Evolutionary conservation across 2,888 invertebrate species (phyloP).

Genomic region (Papilio gigon): DNA sequence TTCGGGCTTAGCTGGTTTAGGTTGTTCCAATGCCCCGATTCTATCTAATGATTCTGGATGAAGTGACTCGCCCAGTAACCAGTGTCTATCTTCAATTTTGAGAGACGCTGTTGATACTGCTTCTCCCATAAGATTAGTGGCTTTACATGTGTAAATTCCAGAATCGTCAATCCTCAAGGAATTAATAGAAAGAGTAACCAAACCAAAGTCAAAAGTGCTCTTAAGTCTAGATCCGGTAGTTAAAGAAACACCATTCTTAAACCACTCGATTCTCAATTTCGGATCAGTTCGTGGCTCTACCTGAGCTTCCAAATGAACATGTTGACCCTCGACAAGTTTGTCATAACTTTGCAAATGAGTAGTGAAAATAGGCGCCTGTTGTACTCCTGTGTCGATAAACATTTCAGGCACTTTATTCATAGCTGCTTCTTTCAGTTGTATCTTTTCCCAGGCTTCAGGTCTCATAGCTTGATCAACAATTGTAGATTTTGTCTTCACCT

Average conservation of each 20-base stretch:
- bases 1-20: constrained; percentile 85
- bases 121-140: constrained; percentile 95
- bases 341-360: constrained; percentile 94
- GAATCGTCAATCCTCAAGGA: constrained; percentile 94
- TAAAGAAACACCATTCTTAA: constrained; percentile 93
- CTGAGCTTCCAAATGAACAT: constrained; percentile 93
- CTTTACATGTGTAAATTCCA: constrained; percentile 97
- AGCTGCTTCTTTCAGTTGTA: constrained; percentile 94
- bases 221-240: constrained; percentile 94
- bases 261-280: constrained; percentile 94
- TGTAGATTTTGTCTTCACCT: constrained; percentile 91
- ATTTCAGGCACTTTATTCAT: constrained; percentile 95
- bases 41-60: constrained; percentile 94
- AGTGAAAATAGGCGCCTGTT: constrained; percentile 97
- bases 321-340: constrained; percentile 92
- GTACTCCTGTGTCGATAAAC: constrained; percentile 92
- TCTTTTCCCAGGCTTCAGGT: constrained; percentile 96
- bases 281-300: constrained; percentile 96
- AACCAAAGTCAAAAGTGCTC: constrained; percentile 98
- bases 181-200: constrained; percentile 95
- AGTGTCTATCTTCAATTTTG: constrained; percentile 94
- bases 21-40: constrained; percentile 93
- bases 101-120: constrained; percentile 95
- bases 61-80: constrained; percentile 92
- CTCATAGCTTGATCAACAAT: constrained; percentile 93